A percentile compares a stretch with the other conserved stretches of the same genome.
Conservation (phyloP, 2,113 vertebrate species). For the Rana temporaria region DNA sequence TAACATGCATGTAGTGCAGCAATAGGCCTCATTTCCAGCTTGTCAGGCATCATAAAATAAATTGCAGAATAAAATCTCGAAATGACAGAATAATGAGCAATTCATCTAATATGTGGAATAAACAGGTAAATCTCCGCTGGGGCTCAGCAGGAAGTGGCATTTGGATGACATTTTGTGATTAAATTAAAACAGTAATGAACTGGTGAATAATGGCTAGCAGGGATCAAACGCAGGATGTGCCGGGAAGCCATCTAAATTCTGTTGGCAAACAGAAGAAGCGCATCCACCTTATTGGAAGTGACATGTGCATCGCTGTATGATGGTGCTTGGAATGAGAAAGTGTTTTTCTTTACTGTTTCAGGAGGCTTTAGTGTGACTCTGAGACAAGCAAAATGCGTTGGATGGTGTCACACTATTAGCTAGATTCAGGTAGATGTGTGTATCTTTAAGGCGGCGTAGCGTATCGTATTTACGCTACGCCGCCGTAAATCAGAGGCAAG, state of each 20-base stretch:
- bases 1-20: constrained; percentile 58
- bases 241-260: constrained; percentile 3
- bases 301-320: neutral
- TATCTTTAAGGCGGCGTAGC: too few relatives aligned
- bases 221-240: constrained; percentile 53
- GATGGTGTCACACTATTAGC: too few relatives aligned
- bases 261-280: neutral
- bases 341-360: neutral
- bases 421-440: too few relatives aligned
- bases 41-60: constrained; percentile 67
- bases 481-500: too few relatives aligned
- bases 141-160: constrained; percentile 71
- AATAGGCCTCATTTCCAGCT: constrained; percentile 65
- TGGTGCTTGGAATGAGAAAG: neutral
- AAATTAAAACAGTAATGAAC: constrained; percentile 76
- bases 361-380: too few relatives aligned
- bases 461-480: too few relatives aligned
- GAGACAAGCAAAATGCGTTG: too few relatives aligned
- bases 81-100: constrained; percentile 74
- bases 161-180: constrained; percentile 75
- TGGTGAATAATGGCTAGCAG: constrained; percentile 62
- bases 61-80: constrained; percentile 71
- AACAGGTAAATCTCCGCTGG: constrained; percentile 75
- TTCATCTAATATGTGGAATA: constrained; percentile 78
- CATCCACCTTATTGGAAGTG: neutral